Conservation (phyloP, 2,797 vertebrate species). For the Miichthys miiuy region DNA sequence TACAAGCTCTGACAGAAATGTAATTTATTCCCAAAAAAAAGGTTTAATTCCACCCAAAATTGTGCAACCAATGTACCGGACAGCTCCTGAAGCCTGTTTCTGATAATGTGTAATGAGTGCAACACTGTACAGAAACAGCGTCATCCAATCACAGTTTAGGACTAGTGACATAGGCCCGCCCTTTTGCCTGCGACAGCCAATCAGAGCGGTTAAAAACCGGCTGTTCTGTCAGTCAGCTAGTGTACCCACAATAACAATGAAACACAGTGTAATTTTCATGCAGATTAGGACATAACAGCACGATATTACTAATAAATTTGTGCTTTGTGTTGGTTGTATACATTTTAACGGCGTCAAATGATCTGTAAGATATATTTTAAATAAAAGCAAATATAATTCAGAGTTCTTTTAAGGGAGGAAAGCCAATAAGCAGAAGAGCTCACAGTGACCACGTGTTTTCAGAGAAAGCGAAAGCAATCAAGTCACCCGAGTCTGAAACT, state of each 20-base stretch:
- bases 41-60: no score
- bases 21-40: rapidly evolving
- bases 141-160: slow-evolving; percentile 53
- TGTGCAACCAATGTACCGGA: no score
- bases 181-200: slow-evolving; percentile 50
- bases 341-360: rapidly evolving
- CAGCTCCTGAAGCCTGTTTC: rapidly evolving
- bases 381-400: background rate
- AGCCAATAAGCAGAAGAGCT: slow-evolving; percentile 11
- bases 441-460: slow-evolving; percentile 81
- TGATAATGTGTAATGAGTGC: rapidly evolving
- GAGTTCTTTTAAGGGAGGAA: background rate
- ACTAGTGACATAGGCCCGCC: background rate
- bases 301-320: rapidly evolving
- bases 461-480: slow-evolving; percentile 78
- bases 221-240: slow-evolving; percentile 36
- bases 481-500: slow-evolving; percentile 22
- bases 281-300: rapidly evolving
- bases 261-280: rapidly evolving
- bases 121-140: background rate
- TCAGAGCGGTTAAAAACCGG: slow-evolving; percentile 19
- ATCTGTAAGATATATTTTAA: rapidly evolving
- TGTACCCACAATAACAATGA: background rate
- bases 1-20: background rate
- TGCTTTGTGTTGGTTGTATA: background rate